phyloP scores from a whole-genome alignment of 1,140 invertebrate species.

The Drosophila chauvacae region DNA sequence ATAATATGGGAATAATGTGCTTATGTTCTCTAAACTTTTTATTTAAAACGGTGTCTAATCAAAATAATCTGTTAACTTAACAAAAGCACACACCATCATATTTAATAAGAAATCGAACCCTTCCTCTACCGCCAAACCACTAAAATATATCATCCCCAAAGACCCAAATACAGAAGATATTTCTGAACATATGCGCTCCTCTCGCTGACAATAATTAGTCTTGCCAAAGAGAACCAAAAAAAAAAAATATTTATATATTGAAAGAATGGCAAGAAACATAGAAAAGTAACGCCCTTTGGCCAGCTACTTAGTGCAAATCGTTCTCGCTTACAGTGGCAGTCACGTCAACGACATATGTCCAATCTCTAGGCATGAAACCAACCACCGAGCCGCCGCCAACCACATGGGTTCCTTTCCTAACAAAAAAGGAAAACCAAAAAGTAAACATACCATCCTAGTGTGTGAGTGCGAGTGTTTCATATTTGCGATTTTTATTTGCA shows the following conservation, averaged over 20 bases:
- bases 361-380: constrained; percentile 57
- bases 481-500: constrained; percentile 83
- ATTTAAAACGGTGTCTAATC: background rate
- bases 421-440: constrained; percentile 61
- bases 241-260: constrained; percentile 23
- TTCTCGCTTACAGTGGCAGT: constrained; percentile 50
- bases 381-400: constrained; percentile 50
- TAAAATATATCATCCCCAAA: constrained; percentile 1
- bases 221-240: constrained; percentile 47
- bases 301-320: constrained; percentile 66
- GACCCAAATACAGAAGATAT: constrained; percentile 7
- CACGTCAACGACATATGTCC: constrained; percentile 78
- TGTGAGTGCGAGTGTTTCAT: constrained; percentile 45
- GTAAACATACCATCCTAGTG: constrained; percentile 64
- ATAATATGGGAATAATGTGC: background rate
- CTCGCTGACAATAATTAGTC: constrained; percentile 73
- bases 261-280: constrained; percentile 33
- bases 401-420: constrained; percentile 43
- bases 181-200: constrained; percentile 71
- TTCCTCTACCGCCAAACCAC: constrained; percentile 3
- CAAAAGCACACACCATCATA: background rate
- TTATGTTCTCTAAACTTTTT: background rate
- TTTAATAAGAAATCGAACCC: constrained; percentile 6
- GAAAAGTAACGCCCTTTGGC: constrained; percentile 60
- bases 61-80: constrained; percentile 1